Conservation (phyloP, 2,888 invertebrate genomes). For the Koerneria pararmatus region DNA sequence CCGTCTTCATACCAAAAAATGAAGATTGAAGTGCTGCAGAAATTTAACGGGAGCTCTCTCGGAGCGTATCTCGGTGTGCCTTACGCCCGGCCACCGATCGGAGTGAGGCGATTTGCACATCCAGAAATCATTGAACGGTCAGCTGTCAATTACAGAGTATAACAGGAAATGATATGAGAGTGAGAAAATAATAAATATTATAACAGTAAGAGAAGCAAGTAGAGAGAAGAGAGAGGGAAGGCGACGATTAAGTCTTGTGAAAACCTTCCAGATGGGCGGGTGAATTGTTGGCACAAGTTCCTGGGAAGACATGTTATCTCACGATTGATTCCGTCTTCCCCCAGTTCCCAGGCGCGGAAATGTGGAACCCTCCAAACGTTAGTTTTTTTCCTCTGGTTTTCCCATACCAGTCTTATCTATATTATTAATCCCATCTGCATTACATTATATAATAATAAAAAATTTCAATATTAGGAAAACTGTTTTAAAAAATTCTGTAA, state of each 20-base stretch:
- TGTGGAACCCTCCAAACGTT: conserved; percentile 93
- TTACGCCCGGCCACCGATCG: conserved; percentile 53
- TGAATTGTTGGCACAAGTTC: conserved; percentile 44
- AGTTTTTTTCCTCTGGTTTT: too few species aligned
- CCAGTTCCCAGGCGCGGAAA: conserved; percentile 71
- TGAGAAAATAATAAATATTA: too few species aligned
- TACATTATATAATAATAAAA: too few species aligned
- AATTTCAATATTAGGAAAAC: too few species aligned
- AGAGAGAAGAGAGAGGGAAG: not conserved
- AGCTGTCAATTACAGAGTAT: too few species aligned
- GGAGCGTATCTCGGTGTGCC: conserved; percentile 55
- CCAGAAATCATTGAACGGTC: conserved; percentile 46
- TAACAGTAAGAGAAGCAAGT: not conserved
- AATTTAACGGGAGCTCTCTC: conserved; percentile 34
- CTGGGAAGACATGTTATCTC: conserved; percentile 47
- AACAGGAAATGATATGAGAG: too few species aligned
- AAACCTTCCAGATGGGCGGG: conserved; percentile 33
- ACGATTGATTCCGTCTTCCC: conserved; percentile 55
- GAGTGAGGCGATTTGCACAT: conserved; percentile 42
- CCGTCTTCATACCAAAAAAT: not conserved
- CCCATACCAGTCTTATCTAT: too few species aligned
- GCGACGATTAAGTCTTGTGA: not conserved
- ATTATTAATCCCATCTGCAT: too few species aligned
- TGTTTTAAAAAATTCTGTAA: too few species aligned
- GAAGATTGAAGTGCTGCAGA: conserved; percentile 27